Conservation (phyloP, 1,140 invertebrate genomes). For the Ceratoteleas bidentatus region DNA sequence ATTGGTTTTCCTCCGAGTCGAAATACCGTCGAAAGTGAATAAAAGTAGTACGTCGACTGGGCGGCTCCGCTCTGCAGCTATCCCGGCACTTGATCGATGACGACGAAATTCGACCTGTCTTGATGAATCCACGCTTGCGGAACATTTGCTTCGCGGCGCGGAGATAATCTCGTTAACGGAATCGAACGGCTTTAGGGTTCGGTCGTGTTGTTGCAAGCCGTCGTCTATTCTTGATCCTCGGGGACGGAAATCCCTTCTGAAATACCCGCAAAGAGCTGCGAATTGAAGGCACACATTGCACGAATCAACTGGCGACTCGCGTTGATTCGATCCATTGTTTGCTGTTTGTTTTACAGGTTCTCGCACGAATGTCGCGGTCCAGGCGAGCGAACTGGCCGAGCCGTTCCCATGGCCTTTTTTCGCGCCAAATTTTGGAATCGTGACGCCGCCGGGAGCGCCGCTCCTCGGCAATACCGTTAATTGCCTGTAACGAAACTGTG, state of each 20-base stretch:
- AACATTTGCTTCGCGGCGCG: conserved; percentile 15
- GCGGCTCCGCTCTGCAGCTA: too few species aligned
- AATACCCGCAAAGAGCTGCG: conserved; percentile 51
- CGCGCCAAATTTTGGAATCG: background rate
- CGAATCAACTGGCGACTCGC: conserved; percentile 25
- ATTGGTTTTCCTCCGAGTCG: too few species aligned
- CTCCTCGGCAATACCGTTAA: conserved; percentile 9
- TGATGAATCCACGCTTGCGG: conserved; percentile 10
- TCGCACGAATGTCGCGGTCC: background rate
- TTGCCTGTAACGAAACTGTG: conserved; percentile 39
- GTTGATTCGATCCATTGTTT: conserved; percentile 44
- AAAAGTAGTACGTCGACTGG: too few species aligned
- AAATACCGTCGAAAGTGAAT: too few species aligned
- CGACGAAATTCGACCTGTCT: too few species aligned
- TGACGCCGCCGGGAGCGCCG: too few species aligned
- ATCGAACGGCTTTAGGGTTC: conserved; percentile 10
- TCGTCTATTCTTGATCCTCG: conserved; percentile 32
- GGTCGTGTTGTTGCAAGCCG: conserved; percentile 6
- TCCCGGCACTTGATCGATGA: too few species aligned
- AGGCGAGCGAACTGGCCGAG: background rate
- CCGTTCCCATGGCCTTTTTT: background rate
- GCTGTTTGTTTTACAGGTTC: conserved; percentile 26
- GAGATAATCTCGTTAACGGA: conserved; percentile 52
- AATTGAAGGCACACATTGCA: conserved; percentile 38
- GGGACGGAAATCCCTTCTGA: conserved; percentile 51